Evolutionary conservation across 2,113 vertebrate genomes (phyloP), one percentile per base, ranked within the genome.

Genomic region (Chelonoidis abingdonii): DNA sequence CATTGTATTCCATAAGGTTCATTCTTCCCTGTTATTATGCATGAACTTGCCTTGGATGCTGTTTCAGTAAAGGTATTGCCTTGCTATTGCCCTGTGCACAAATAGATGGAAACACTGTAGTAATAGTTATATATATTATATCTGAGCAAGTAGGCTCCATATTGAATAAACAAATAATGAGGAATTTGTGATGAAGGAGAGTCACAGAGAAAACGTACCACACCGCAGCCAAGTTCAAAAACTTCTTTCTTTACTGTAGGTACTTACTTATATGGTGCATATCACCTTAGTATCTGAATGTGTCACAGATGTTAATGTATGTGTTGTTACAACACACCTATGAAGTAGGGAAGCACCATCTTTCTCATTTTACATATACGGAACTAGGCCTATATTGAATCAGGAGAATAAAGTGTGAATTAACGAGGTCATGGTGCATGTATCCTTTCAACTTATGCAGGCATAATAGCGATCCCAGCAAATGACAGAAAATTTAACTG

Each of bases 401-500:
- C 41, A 75, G 38, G 84, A 57, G 50, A 95, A 8, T 0, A 0
- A 19, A 87, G 83, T 75, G 38, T 92, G 19, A 86, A 94, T 94
- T 88, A 50, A 84, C 56, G 65, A 50, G 69, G 31, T 78, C 94
- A 91, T 96, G 86, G 89, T 95, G 53, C 80, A 84, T 93, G 95
- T 93, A 69, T 41, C 90, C 49, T 49, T 96, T 89, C 87, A 94
- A 44, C 2, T 88, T 92, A 80, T 41, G 84, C 41, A 25, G 47
- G 75, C 82, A 75, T 95, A 94, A 89, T 89, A 93, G 95, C 95
- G 94, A 94, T 38, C 50, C 84, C 90, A 95, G 57, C 38, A 93
- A 57, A 62, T 88, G 90, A 88, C 44, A 88, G 89, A 94, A 81
- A 96, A 94, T 91, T 88, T 92, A 95, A 91, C 57, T 35, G 80